Evolutionary conservation across 23 tunicate genomes (phyloP).

Genomic region (Botrylloides violaceus): DNA sequence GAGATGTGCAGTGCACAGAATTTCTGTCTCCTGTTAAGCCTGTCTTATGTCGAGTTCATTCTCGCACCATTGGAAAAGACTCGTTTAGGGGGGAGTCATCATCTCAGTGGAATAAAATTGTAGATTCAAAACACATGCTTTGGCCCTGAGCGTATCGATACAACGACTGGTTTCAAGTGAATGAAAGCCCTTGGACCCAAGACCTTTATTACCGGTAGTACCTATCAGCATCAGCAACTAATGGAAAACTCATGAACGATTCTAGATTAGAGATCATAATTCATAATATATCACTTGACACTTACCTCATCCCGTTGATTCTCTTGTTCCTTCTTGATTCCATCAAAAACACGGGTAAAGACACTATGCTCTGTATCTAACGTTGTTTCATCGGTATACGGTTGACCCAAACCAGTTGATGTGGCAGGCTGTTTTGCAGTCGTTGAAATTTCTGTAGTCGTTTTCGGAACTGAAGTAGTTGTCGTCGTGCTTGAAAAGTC

Average conservation of each 20-base stretch:
- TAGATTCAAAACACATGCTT: too few species aligned
- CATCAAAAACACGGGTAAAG: neutral
- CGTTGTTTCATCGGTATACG: conserved; percentile 6
- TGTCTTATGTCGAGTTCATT: too few species aligned
- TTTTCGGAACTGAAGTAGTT: neutral
- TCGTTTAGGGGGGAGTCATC: too few species aligned
- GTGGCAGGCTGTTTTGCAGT: neutral
- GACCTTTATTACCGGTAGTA: neutral
- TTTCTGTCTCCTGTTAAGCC: too few species aligned
- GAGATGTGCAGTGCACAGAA: too few species aligned
- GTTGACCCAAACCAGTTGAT: neutral
- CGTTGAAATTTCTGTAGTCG: neutral
- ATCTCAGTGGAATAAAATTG: too few species aligned
- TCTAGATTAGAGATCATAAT: conserved; percentile 1
- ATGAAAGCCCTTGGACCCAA: neutral
- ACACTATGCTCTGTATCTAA: conserved; percentile 8
- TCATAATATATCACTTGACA: neutral
- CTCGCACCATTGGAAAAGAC: too few species aligned
- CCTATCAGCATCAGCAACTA: neutral
- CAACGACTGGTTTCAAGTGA: neutral
- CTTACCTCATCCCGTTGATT: neutral
- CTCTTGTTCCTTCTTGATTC: neutral
- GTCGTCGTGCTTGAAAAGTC: neutral
- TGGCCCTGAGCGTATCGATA: too few species aligned
- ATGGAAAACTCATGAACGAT: neutral